These are phyloP conservation scores for Tiliqua scincoides DNA, from an alignment of 2,113 vertebrate species.

Conservation along the genomic window DNA sequence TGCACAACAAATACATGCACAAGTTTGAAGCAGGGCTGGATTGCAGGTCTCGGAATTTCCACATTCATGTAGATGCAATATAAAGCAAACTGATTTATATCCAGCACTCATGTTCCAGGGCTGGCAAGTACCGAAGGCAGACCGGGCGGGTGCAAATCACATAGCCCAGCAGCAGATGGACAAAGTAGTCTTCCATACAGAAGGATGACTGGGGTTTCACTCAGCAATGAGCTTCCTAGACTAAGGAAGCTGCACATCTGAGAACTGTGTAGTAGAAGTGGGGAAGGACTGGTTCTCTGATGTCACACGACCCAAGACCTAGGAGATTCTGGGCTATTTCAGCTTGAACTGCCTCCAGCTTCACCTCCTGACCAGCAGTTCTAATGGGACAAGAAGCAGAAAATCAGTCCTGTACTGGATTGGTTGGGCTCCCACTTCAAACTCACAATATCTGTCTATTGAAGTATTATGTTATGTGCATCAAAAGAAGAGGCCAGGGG, in stretches of 20 bases:
- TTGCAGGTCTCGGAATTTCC: not conserved
- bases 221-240: not conserved
- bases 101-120: not conserved
- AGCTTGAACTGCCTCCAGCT: not conserved
- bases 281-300: not conserved
- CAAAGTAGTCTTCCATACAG: too few species aligned
- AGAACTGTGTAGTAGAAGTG: not conserved
- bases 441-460: not conserved
- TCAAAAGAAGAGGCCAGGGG: not conserved
- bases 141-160: not conserved
- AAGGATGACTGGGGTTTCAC: not conserved
- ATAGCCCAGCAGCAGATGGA: too few species aligned
- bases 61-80: not conserved
- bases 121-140: not conserved
- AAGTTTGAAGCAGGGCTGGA: not conserved
- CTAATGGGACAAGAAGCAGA: too few species aligned
- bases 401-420: not conserved
- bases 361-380: not conserved
- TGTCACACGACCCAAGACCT: not conserved
- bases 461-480: not conserved
- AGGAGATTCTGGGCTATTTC: not conserved
- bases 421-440: not conserved
- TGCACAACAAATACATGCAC: too few species aligned
- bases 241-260: not conserved
- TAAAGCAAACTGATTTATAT: not conserved